phyloP scores from a whole-genome alignment of 2,113 vertebrate species.

The Donacobius atricapilla region DNA sequence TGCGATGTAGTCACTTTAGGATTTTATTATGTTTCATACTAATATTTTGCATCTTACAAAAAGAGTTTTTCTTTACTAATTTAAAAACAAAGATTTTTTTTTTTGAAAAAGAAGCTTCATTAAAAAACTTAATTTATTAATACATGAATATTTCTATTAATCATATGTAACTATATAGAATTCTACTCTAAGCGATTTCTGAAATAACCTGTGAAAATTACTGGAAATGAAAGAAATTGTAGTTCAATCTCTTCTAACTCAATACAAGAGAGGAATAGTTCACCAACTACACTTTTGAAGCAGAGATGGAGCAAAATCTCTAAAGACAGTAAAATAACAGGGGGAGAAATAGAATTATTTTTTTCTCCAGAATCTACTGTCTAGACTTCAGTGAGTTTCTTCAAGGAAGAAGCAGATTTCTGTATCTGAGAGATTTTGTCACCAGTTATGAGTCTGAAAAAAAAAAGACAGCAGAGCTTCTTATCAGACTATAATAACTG shows the following conservation, averaged over 20 bases:
- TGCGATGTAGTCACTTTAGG: neutral
- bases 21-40: neutral
- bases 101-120: neutral
- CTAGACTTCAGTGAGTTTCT: neutral
- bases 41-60: neutral
- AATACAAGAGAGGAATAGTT: neutral
- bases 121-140: neutral
- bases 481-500: neutral
- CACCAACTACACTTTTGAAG: neutral
- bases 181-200: neutral
- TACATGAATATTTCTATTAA: neutral
- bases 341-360: accelerated
- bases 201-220: neutral
- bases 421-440: neutral
- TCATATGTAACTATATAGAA: neutral
- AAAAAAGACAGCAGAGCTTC: neutral
- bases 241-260: neutral
- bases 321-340: neutral
- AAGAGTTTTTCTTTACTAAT: neutral
- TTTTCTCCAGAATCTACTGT: neutral
- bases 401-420: neutral
- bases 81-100: neutral
- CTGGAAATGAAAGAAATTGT: neutral
- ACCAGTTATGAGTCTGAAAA: neutral
- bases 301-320: neutral